phyloP scores from a whole-genome alignment of 2,888 invertebrate genomes.

The Lobophora halterata region DNA sequence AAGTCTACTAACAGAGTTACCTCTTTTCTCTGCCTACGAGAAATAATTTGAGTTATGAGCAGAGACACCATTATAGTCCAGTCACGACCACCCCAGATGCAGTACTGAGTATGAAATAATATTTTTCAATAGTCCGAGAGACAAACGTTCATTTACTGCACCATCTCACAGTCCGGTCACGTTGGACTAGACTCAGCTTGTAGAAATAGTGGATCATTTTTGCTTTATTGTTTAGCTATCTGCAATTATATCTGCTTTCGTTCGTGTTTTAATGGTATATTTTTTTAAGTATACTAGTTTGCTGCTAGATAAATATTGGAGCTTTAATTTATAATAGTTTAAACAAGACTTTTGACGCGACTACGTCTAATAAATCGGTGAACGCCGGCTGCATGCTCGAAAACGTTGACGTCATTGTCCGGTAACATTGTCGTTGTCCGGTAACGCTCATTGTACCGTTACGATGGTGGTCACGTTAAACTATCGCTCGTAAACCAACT shows the following conservation, averaged over 20 bases:
- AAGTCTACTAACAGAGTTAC: no score
- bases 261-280: slow-evolving; percentile 1
- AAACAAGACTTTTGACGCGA: no score
- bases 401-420: no score
- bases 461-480: no score
- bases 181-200: slow-evolving; percentile 29
- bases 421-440: no score
- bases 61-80: slow-evolving; percentile 14
- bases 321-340: no score
- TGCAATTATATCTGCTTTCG: slow-evolving; percentile 29
- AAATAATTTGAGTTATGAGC: slow-evolving; percentile 3
- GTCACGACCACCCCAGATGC: slow-evolving; percentile 24
- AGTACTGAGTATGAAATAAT: slow-evolving; percentile 25
- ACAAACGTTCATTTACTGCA: slow-evolving; percentile 25
- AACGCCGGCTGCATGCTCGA: no score
- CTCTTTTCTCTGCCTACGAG: not conserved
- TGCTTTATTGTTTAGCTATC: slow-evolving; percentile 36
- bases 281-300: not conserved
- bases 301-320: no score
- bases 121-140: slow-evolving; percentile 24
- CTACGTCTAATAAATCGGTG: no score
- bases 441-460: no score
- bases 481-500: no score
- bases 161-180: slow-evolving; percentile 32
- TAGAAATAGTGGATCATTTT: slow-evolving; percentile 33